Base-by-base conservation (phyloP, 2,797 vertebrate species). In the Lagodon rhomboides region DNA sequence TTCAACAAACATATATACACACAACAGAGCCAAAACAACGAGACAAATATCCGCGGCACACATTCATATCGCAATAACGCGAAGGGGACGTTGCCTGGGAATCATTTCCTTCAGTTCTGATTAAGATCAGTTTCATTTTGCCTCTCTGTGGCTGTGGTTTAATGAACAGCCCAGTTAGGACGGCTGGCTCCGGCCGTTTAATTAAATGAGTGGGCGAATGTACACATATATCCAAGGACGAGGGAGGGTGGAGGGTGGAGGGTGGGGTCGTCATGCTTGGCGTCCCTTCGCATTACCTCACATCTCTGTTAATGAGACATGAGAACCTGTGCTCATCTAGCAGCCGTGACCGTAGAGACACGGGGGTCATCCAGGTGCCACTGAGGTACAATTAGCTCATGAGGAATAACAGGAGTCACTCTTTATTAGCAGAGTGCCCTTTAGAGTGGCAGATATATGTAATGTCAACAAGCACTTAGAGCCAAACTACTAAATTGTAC, bases 131-230 rank as follows among this genome's bases (percentile, higher is more conserved):
- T 62, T 82, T 71, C 68, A 82, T 84, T 86, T 80, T 49, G 61
- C 56, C 43, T 75, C 60, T 78, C 41, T 44, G 63, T 73, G 74
- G 79, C 64, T 41, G 56, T 23, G 73, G 71, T 83, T 82, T 84
- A 90, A 86, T 91, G 89, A 92, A 75, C 68, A 87, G 74, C 51
- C 34, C 68, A 50, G 77, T 71, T 67, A 79, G 54, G 51, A 50
- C 0, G 34, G 66, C 82, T 60, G 58, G 80, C 82, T 80, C 63
- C 0, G 30, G 74, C 66, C 72, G 3, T 88, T 86, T 80, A 82
- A 90, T 87, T 84, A 87, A 86, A 90, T 71, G 73, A 91, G 73
- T 49, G 55, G 68, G 73, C 20, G 25, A 70, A 88, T 68, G 62
- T 62, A 85, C 77, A 77, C 54, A 83, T 62, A 77, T 71, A 85